Conservation (phyloP, 2,888 invertebrate genomes). For the Therioaphis trifolii region DNA sequence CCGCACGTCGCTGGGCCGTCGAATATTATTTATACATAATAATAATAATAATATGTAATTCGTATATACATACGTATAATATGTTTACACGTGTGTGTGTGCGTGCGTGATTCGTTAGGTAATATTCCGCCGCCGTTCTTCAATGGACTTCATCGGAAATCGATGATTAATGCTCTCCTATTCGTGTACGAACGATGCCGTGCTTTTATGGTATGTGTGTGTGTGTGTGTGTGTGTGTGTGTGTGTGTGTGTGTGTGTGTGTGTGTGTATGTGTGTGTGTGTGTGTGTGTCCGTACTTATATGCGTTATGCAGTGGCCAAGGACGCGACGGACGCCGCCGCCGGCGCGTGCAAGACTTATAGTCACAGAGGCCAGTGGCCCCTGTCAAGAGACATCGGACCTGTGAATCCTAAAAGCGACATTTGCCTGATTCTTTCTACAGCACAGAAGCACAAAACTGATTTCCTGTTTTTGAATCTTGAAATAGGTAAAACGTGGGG, state of each 20-base stretch:
- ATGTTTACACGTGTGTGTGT: not conserved
- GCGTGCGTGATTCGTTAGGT: constrained; percentile 13
- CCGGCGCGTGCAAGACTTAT: not conserved
- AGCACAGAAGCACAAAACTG: no score
- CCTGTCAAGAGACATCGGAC: no score
- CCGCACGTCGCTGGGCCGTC: not conserved
- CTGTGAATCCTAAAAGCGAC: no score
- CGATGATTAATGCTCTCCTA: constrained; percentile 53
- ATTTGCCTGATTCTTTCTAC: no score
- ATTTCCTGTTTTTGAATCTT: no score
- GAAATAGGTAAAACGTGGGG: no score
- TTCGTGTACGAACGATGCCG: no score
- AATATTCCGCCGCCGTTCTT: constrained; percentile 29
- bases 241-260: not conserved
- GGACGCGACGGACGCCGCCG: constrained; percentile 2
- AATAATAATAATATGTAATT: not conserved
- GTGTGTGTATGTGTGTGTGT: not conserved
- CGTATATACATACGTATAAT: not conserved
- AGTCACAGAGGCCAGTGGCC: no score
- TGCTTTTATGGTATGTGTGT: not conserved
- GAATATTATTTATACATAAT: not conserved
- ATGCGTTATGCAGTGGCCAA: constrained; percentile 16
- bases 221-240: not conserved
- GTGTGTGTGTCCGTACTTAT: not conserved
- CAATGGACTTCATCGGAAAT: constrained; percentile 57